Evolutionary conservation across 2,113 vertebrate species (phyloP).

Genomic region (Chamaea fasciata): DNA sequence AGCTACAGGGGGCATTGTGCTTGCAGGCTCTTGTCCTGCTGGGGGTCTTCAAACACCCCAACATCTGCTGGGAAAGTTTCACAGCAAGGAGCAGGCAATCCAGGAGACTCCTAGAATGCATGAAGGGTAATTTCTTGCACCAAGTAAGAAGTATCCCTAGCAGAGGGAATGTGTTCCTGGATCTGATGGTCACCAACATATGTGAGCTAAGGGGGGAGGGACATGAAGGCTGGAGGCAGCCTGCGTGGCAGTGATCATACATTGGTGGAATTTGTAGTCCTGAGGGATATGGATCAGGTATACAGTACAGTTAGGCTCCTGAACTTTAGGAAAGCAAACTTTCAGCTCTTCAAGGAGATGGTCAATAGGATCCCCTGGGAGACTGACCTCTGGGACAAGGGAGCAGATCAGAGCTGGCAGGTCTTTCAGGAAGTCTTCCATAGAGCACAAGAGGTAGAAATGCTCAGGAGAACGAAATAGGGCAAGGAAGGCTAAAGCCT

Average conservation of each 20-base stretch:
- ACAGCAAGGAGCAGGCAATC: background rate
- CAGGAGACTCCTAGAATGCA: background rate
- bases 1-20: background rate
- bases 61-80: background rate
- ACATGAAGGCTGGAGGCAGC: background rate
- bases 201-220: accelerated
- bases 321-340: background rate
- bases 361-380: background rate
- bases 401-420: background rate
- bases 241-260: background rate
- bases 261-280: background rate
- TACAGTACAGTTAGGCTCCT: background rate
- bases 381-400: background rate
- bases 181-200: background rate
- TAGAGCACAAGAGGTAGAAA: background rate
- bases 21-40: background rate
- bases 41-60: background rate
- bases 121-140: background rate
- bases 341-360: background rate
- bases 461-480: background rate
- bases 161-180: background rate
- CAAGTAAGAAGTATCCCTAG: background rate
- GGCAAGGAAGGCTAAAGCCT: background rate
- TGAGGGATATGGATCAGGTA: background rate
- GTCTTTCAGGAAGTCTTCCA: background rate